Evolutionary conservation across 2,113 vertebrate genomes (phyloP).

Genomic region (Ptilorrhoa leucosticta): DNA sequence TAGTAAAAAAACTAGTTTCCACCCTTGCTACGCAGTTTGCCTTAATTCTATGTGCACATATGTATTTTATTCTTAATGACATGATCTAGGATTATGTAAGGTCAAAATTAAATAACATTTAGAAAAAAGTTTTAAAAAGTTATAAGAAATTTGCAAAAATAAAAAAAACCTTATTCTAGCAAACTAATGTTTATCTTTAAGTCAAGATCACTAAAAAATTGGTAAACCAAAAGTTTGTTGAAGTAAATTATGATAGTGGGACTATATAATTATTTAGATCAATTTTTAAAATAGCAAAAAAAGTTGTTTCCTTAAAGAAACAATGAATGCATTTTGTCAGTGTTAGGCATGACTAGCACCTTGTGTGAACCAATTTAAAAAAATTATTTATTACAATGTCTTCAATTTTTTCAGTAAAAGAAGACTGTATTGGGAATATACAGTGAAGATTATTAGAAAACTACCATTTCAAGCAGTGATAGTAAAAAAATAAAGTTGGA

Average conservation of each 20-base stretch:
- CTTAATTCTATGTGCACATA: not conserved
- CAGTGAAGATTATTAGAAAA: not conserved
- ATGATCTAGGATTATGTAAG: not conserved
- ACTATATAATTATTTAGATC: not conserved
- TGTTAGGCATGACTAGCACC: not conserved
- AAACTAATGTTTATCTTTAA: not conserved
- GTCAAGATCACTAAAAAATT: not conserved
- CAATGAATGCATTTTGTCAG: not conserved
- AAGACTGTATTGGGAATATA: not conserved
- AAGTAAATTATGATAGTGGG: not conserved
- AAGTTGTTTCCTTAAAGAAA: not conserved
- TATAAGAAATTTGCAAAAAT: not conserved
- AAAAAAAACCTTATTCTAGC: not conserved
- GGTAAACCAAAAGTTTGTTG: not conserved
- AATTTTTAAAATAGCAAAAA: not conserved
- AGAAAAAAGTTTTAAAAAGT: not conserved
- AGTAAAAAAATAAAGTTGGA: not conserved
- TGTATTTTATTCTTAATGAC: not conserved
- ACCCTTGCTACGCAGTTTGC: not conserved
- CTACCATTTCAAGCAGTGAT: not conserved
- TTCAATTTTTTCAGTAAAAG: not conserved
- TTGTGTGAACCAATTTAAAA: not conserved
- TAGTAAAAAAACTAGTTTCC: not conserved
- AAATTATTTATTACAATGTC: not conserved
- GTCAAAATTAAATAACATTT: not conserved